Base-by-base conservation (phyloP, 1,140 invertebrate species). In the Drosophila guanche region DNA sequence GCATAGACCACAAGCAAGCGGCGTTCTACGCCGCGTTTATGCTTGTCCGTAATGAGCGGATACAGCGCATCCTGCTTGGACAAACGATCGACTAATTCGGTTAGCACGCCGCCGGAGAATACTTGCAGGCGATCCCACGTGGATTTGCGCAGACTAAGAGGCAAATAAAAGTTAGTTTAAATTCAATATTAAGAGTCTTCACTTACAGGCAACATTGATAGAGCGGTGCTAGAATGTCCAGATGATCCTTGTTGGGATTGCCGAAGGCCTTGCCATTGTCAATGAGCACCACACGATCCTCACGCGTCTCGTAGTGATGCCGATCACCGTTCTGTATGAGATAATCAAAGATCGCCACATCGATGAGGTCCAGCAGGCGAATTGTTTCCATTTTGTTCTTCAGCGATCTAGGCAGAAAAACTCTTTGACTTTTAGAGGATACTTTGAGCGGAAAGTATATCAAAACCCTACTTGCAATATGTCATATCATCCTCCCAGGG, bases 181-280 rank as follows among this genome's bases (percentile, higher is more conserved):
- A 25, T 14, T 14, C 6, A 16, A 4, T 16, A 4, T 54, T 22
- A 12, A 54, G 29, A 50, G 16, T 27, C 25, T 63, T 41, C 25
- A 94, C 95, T 94, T 93, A 97, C 97, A 95, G 94, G 92, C 97
- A 98, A 90, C 97, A 98, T 79, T 98, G 97, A 92, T 96, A 97
- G 0, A 98, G 92, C 46, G 97, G 97, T 14, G 97, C 96, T 68
- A 98, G 92, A 76, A 98, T 98, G 84, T 97, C 96, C 41, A 95
- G 90, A 91, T 97, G 95, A 93, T 98, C 96, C 42, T 95, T 92
- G 80, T 94, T 92, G 3, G 97, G 96, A 93, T 98, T 97, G 8
- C 97, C 97, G 88, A 98, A 94, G 53, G 97, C 97, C 93, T 98
- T 99, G 23, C 97, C 98, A 94, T 98, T 99, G 86, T 99, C 98